These are phyloP conservation scores for Drosophila nigromelanica DNA, from an alignment of 1,140 invertebrate species.

Conservation along the genomic window DNA sequence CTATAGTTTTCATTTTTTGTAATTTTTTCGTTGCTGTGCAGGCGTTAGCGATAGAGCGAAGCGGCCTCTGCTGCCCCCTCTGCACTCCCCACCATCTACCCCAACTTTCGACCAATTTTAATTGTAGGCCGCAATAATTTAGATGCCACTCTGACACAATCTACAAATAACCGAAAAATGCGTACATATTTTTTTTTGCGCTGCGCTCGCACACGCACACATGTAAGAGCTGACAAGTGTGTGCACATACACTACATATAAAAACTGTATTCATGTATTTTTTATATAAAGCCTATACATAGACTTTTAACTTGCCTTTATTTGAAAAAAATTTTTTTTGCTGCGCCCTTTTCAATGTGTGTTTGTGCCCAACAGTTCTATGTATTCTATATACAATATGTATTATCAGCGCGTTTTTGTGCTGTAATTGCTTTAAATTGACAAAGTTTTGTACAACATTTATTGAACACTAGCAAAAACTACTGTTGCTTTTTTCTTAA, in stretches of 20 bases:
- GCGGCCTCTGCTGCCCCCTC: conserved; percentile 13
- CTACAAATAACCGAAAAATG: conserved; percentile 35
- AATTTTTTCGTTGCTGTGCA: conserved; percentile 72
- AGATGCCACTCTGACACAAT: conserved; percentile 65
- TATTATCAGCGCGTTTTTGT: conserved; percentile 59
- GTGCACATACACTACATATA: too few relatives aligned
- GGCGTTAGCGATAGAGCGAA: conserved; percentile 51
- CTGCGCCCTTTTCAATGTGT: conserved; percentile 52
- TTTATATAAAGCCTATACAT: conserved; percentile 32
- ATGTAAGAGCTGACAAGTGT: background rate
- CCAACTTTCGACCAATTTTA: conserved; percentile 69
- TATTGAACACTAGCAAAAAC: conserved; percentile 1
- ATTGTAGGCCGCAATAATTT: conserved; percentile 71
- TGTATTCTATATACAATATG: conserved; percentile 7
- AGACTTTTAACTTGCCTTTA: conserved; percentile 29
- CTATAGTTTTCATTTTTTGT: conserved; percentile 37
- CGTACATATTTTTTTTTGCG: conserved; percentile 14
- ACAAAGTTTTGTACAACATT: conserved; percentile 30
- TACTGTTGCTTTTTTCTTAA: background rate
- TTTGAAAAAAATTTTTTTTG: conserved; percentile 33
- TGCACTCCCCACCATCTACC: background rate
- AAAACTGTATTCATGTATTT: conserved; percentile 29
- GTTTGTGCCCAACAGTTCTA: background rate
- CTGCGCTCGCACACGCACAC: conserved; percentile 6
- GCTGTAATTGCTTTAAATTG: conserved; percentile 66